Evolutionary conservation across 2,113 vertebrate species (phyloP), one percentile per base, ranked within the genome.

Genomic region (Octodon degus): DNA sequence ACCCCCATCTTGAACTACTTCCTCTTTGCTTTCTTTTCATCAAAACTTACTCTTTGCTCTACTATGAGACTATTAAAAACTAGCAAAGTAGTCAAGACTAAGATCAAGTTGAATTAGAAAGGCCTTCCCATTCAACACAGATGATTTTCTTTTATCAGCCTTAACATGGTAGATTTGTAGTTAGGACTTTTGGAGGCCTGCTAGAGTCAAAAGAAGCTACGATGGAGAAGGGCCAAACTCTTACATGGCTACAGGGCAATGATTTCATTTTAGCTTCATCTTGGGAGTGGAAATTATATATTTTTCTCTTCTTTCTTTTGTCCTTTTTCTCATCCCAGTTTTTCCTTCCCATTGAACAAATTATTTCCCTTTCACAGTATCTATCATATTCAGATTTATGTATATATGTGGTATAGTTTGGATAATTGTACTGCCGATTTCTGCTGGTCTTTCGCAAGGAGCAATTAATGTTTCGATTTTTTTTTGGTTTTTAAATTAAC

Each of bases 51-150:
- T n/a, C 34, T 70, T 70, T 37, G 27, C 1, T 93, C 65, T 55
- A 63, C 3, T 96, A 83, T 90, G n/a, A 30, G 10, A 40, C 70
- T 79, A 37, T 86, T 93, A 80, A 88, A 96, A 91, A 67, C 77
- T 84, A 94, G 72, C 37, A 68, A 87, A 91, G 22, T 58, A 50
- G 27, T n/a, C 74, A 70, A 91, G 58, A 86, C 53, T 70, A 74
- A 93, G 50, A 76, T 89, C 50, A 53, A 63, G 30, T 68, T 95
- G 62, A 47, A n/a, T 68, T 95, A 91, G n/a, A 93, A 83, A 68
- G 9, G 9, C 68, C 82, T 93, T 79, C 37, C 79, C 53, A 72
- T 87, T 25, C 34, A 87, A 58, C 1, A 17, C 72, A 86, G 25
- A 93, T 53, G 60, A 72, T 70, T 88, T 91, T 82, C 47, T 89